These are phyloP conservation scores for Ichneumoninae sp. DNA, from an alignment of 2,888 invertebrate species.

Conservation along the genomic window DNA sequence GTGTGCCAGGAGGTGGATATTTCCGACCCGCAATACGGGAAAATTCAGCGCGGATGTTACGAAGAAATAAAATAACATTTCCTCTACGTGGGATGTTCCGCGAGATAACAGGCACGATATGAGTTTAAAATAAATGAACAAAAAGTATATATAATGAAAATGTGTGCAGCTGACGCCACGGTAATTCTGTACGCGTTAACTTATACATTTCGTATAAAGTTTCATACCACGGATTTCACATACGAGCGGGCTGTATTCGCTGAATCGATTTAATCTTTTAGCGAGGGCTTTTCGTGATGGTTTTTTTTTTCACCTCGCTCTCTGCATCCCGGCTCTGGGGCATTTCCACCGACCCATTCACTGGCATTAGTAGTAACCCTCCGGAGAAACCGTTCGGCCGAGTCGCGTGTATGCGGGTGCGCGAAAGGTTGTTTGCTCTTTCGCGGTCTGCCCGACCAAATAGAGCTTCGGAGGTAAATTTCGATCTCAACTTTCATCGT, in stretches of 20 bases:
- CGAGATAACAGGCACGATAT: not conserved
- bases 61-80: conserved; percentile 17
- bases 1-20: conserved; percentile 32
- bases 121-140: not conserved
- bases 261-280: conserved; percentile 5
- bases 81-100: not conserved
- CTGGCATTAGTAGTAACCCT: not conserved
- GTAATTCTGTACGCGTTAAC: not conserved
- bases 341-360: not conserved
- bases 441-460: not conserved
- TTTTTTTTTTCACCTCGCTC: not conserved
- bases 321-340: not conserved
- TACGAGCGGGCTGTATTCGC: not conserved
- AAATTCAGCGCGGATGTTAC: conserved; percentile 28
- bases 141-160: not conserved
- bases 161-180: not conserved
- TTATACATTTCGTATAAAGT: not conserved
- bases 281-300: not conserved
- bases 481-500: conserved; percentile 9
- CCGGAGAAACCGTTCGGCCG: conserved; percentile 16
- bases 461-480: not conserved
- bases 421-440: conserved; percentile 13
- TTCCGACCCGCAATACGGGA: conserved; percentile 50
- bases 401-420: conserved; percentile 1
- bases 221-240: not conserved